These are phyloP conservation scores for Brachypalpus laphriformis DNA, from an alignment of 2,888 invertebrate species.

Conservation along the genomic window DNA sequence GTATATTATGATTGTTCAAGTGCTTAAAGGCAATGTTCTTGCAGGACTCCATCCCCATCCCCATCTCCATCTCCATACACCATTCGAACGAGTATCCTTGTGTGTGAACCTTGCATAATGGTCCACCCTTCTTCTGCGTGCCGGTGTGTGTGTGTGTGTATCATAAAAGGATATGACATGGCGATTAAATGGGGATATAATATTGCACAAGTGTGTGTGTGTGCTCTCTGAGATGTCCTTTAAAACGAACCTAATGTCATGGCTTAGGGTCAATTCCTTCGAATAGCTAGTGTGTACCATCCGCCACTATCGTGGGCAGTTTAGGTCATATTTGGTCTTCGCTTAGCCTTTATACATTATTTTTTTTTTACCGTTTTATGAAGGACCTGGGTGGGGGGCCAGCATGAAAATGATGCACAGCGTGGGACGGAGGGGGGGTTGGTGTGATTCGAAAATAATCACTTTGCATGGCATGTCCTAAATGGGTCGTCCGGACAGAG, in stretches of 20 bases:
- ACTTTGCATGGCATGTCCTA: slow-evolving; percentile 37
- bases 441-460: slow-evolving; percentile 43
- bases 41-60: slow-evolving; percentile 5
- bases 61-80: neutral
- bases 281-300: slow-evolving; percentile 23
- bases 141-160: slow-evolving; percentile 37
- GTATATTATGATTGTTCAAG: slow-evolving; percentile 58
- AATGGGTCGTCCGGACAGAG: slow-evolving; percentile 10
- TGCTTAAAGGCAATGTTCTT: slow-evolving; percentile 55
- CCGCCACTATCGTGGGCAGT: slow-evolving; percentile 36
- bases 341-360: neutral
- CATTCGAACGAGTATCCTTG: no score
- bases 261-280: slow-evolving; percentile 64
- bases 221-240: slow-evolving; percentile 28
- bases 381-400: neutral
- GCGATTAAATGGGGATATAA: slow-evolving; percentile 62
- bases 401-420: slow-evolving; percentile 35
- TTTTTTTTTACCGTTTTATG: neutral
- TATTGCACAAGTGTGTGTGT: slow-evolving; percentile 25
- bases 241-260: slow-evolving; percentile 55
- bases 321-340: slow-evolving; percentile 42
- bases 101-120: slow-evolving; percentile 33
- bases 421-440: no score
- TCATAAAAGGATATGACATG: slow-evolving; percentile 69
- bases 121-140: slow-evolving; percentile 25